These are phyloP conservation scores for Nothoprocta perdicaria DNA, from an alignment of 2,113 vertebrate species.

Conservation along the genomic window DNA sequence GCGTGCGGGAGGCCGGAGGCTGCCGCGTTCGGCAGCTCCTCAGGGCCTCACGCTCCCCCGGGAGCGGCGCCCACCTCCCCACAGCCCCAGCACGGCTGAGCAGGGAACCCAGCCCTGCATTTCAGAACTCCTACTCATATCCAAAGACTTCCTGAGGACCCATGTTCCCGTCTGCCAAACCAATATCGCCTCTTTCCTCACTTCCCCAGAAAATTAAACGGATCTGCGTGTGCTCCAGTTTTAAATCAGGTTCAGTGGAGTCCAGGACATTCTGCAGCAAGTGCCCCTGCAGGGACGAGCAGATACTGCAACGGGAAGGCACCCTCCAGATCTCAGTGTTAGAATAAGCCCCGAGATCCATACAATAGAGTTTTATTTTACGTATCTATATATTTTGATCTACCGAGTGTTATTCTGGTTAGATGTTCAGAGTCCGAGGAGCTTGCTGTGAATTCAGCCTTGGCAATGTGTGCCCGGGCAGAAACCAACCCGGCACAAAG, in stretches of 20 bases:
- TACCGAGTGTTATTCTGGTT: neutral
- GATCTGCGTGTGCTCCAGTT: conserved; percentile 29
- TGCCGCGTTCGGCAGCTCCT: fast-evolving
- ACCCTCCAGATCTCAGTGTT: neutral
- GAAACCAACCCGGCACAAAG: conserved; percentile 8
- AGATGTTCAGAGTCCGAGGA: neutral
- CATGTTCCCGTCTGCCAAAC: neutral
- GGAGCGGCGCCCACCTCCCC: neutral
- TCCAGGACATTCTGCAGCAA: neutral
- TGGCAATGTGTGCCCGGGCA: neutral
- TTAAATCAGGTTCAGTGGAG: neutral
- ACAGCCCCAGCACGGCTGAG: neutral
- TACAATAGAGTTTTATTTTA: neutral
- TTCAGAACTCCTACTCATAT: conserved; percentile 12
- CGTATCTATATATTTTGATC: neutral
- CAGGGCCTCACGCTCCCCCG: neutral
- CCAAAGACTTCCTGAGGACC: neutral
- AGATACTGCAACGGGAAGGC: neutral
- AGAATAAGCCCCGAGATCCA: neutral
- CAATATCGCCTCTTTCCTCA: conserved; percentile 12
- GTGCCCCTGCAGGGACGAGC: neutral
- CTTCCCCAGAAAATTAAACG: neutral
- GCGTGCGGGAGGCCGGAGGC: neutral
- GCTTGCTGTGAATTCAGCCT: neutral
- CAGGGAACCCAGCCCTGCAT: neutral